Conservation (phyloP, 2,113 vertebrate species). For the Sturnira hondurensis region DNA sequence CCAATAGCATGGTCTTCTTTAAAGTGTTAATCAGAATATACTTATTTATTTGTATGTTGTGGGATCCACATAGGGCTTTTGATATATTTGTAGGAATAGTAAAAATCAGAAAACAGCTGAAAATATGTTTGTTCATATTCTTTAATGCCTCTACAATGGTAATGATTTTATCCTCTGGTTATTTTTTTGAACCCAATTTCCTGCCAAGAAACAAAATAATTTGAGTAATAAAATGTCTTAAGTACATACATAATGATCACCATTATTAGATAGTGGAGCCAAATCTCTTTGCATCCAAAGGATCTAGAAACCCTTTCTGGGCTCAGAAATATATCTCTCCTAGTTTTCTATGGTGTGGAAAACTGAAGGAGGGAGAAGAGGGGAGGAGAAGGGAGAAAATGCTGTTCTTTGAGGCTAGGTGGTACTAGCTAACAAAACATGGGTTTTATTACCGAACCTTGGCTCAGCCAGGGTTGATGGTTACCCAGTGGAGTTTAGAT, state of each 20-base stretch:
- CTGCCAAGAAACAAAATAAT: constrained; percentile 20
- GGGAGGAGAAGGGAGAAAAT: not conserved
- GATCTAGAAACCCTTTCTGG: not conserved
- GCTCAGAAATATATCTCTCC: not conserved
- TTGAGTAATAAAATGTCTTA: not conserved
- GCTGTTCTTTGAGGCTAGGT: not conserved
- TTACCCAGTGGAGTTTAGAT: not conserved
- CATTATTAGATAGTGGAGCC: not conserved
- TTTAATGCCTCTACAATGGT: not conserved
- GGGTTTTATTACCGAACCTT: not conserved
- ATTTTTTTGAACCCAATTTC: constrained; percentile 4
- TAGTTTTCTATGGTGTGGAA: not conserved
- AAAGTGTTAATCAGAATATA: not conserved
- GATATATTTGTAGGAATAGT: not conserved
- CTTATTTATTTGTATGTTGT: not conserved
- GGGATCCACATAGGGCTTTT: not conserved
- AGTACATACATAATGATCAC: not conserved
- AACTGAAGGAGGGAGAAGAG: not conserved
- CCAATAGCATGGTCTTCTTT: not conserved
- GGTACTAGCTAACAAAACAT: not conserved
- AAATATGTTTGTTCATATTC: not conserved
- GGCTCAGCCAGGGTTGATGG: not conserved
- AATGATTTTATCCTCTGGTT: not conserved
- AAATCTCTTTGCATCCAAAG: not conserved
- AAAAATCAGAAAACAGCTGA: not conserved